Evolutionary conservation across 1,140 invertebrate genomes (phyloP).

Genomic region (Tribolium madens): DNA sequence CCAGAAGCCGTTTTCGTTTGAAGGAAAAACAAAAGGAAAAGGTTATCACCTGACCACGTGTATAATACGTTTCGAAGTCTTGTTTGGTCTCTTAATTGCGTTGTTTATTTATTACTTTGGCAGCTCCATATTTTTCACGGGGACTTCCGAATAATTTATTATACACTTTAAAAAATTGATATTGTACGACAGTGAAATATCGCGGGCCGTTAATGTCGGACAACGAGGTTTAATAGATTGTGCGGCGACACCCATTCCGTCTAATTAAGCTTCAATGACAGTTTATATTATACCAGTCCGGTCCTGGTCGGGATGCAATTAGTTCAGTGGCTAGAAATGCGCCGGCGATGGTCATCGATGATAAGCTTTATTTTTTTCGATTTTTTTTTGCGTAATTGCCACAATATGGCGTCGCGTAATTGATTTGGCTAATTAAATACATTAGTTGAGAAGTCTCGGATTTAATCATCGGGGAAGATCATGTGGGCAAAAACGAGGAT

Average conservation of each 20-base stretch:
- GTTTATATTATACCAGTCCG: slow-evolving; percentile 34
- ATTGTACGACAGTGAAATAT: slow-evolving; percentile 48
- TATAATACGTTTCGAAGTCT: slow-evolving; percentile 33
- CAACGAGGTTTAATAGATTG: slow-evolving; percentile 38
- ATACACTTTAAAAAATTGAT: slow-evolving; percentile 50
- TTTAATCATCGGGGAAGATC: slow-evolving; percentile 48
- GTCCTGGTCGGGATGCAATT: slow-evolving; percentile 15
- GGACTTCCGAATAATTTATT: slow-evolving; percentile 49
- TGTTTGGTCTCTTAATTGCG: slow-evolving; percentile 54
- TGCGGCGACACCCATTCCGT: slow-evolving; percentile 31
- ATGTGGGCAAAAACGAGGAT: slow-evolving; percentile 53
- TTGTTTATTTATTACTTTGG: slow-evolving; percentile 54
- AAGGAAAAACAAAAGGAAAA: slow-evolving; percentile 23
- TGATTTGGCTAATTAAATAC: slow-evolving; percentile 50
- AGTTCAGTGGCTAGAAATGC: slow-evolving; percentile 24
- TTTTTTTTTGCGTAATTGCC: slow-evolving; percentile 39
- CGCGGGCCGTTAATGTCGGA: slow-evolving; percentile 35
- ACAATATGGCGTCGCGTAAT: slow-evolving; percentile 45
- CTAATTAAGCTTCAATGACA: slow-evolving; percentile 39
- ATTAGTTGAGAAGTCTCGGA: slow-evolving; percentile 46
- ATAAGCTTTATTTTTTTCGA: slow-evolving; percentile 6
- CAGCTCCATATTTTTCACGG: slow-evolving; percentile 50
- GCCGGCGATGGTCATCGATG: slow-evolving; percentile 18
- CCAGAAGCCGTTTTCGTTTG: slow-evolving; percentile 38
- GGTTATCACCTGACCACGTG: slow-evolving; percentile 47